A percentile compares a stretch with the other conserved stretches of the same genome.
Conservation (phyloP, 1,140 invertebrate genomes). For the Aphelinus certus region DNA sequence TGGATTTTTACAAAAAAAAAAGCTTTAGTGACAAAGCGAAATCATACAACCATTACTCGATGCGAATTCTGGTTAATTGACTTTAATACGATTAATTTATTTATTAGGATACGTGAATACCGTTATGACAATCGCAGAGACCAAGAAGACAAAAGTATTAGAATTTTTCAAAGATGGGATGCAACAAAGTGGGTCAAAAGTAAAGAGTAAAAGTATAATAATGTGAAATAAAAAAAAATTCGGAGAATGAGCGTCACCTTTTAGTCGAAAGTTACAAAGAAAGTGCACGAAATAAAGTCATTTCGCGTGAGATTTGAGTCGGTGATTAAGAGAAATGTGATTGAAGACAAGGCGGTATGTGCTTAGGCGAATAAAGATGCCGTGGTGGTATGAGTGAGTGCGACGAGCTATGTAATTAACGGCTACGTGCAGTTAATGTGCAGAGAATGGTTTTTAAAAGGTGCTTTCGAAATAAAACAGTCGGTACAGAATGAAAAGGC, state of each 20-base stretch:
- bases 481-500: constrained; percentile 36
- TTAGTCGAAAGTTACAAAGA: constrained; percentile 19
- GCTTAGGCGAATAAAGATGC: constrained; percentile 10
- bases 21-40: not conserved
- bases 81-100: no score
- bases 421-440: constrained; percentile 40
- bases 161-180: not conserved
- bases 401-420: constrained; percentile 38
- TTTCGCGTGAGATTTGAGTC: constrained; percentile 6
- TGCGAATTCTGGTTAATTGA: no score
- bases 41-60: not conserved
- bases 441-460: constrained; percentile 26
- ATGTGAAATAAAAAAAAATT: not conserved
- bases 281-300: constrained; percentile 18
- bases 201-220: constrained; percentile 32
- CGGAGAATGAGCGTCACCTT: not conserved
- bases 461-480: constrained; percentile 35
- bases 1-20: no score
- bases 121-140: not conserved
- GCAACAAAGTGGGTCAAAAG: constrained; percentile 16
- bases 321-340: constrained; percentile 11
- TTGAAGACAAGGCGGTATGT: constrained; percentile 22
- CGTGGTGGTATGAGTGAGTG: constrained; percentile 24
- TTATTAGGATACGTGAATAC: no score
- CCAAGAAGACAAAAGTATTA: not conserved